phyloP scores from a whole-genome alignment of 2,797 vertebrate species.

The Hipposideros larvatus region DNA sequence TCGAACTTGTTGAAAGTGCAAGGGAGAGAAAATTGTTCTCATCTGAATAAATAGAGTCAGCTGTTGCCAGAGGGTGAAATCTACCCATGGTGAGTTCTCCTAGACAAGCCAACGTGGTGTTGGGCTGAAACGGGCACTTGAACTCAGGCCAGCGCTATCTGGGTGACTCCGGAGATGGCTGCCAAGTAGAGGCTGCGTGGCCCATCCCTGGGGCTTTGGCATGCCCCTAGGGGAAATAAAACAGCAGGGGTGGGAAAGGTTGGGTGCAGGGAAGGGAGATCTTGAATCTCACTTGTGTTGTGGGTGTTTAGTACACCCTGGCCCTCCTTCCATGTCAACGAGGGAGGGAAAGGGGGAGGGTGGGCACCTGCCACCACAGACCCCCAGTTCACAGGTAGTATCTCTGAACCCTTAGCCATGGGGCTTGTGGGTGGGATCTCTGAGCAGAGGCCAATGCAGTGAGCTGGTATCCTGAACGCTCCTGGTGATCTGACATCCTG shows the following conservation, averaged over 20 bases:
- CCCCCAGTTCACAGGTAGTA: neutral
- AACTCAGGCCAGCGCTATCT: neutral
- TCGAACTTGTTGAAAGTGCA: conserved; percentile 82
- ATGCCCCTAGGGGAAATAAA: neutral
- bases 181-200: neutral
- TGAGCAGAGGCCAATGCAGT: neutral
- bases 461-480: neutral
- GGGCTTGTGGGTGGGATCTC: neutral
- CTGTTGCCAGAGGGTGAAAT: conserved; percentile 76
- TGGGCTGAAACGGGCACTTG: conserved; percentile 37
- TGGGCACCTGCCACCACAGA: neutral
- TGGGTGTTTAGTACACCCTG: neutral
- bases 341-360: neutral
- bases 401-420: neutral
- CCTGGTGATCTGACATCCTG: neutral
- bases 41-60: conserved; percentile 87
- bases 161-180: neutral
- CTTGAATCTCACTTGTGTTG: neutral
- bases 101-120: neutral
- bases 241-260: neutral
- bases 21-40: conserved; percentile 87
- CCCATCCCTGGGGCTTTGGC: neutral
- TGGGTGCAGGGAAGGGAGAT: neutral
- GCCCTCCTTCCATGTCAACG: neutral
- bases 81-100: conserved; percentile 62